Evolutionary conservation across 2,888 invertebrate genomes (phyloP), one percentile per base, ranked within the genome.

Genomic region (Diplolepis rosae): DNA sequence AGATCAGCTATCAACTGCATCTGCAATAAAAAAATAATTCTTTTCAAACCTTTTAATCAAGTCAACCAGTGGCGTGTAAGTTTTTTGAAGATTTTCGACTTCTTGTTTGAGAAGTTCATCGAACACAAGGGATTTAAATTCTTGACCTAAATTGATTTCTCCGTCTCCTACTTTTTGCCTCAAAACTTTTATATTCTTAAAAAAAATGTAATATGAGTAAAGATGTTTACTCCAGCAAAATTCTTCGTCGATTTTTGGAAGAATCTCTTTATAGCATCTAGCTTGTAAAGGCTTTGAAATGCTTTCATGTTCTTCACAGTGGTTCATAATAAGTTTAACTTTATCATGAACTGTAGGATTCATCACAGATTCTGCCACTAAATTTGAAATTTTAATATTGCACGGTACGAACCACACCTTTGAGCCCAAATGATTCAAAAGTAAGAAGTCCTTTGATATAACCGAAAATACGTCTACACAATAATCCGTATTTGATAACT

Each of bases 11-110:
- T n/a, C 6, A 30, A 52, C n/a, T 13, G 30, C 27, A 51, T 51
- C 51, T 11, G 51, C 51, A 51, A 51, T 51, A n/a, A 27, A 51
- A 51, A 51, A 51, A 13, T 52, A n/a, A 27, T 28, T 28, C 6
- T 52, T 5, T 15, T 6, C 28, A n/a, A 52, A 52, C 28, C 28
- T 52, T 52, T 28, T 0, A n/a, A 52, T 28, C 6, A 52, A 52
- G n/a, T 54, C n/a, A 4, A 6, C n/a, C 13, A 30, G 11, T 52
- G 11, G 15, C 15, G 13, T 15, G 7, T 28, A 52, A 6, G 2
- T 52, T n/a, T 52, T 28, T 52, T 52, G 27, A 52, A 52, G 6
- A 15, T 15, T 52, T 52, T 30, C 30, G 4, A 52, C 28, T 28
- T 28, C 6, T 13, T 13, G 11, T 28, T 28, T 28, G 4, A 52